Conservation (phyloP, 2,888 invertebrate species). For the Cerastis leucographa region DNA sequence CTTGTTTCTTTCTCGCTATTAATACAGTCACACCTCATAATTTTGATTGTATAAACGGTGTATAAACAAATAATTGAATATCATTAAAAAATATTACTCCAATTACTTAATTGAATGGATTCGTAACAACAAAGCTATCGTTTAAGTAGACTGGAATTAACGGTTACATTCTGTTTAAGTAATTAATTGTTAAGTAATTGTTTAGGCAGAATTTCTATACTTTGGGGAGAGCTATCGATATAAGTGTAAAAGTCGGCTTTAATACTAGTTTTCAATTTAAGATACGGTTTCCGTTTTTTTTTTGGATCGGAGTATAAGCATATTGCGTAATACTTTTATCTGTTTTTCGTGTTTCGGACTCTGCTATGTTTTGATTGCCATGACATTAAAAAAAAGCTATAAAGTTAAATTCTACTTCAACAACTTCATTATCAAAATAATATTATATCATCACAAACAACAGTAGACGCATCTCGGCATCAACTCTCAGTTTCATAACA, state of each 20-base stretch:
- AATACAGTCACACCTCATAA: conserved; percentile 10
- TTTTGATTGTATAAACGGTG: conserved; percentile 24
- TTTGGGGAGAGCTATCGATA: background rate
- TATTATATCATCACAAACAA: conserved; percentile 15
- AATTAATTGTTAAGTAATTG: conserved; percentile 42
- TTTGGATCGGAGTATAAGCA: background rate
- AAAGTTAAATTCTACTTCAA: conserved; percentile 25
- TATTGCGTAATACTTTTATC: background rate
- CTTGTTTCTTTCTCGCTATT: conserved; percentile 1
- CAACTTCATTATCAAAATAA: conserved; percentile 10
- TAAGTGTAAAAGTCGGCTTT: background rate
- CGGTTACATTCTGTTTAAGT: conserved; percentile 34
- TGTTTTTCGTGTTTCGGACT: background rate
- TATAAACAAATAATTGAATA: conserved; percentile 43
- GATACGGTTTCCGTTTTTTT: background rate
- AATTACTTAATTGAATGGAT: conserved; percentile 51
- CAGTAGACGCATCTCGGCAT: conserved; percentile 1
- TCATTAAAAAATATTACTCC: conserved; percentile 30
- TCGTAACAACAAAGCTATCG: conserved; percentile 38
- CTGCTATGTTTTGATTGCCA: conserved; percentile 19
- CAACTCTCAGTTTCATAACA: conserved; percentile 19
- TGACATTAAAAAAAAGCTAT: conserved; percentile 1
- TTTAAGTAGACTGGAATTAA: conserved; percentile 32
- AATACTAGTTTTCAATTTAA: background rate
- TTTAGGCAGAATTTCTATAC: conserved; percentile 4